Percentiles rank a stretch among this genome's conserved stretches.
These are phyloP conservation scores for Caenorhabditis zanzibari DNA, from an alignment of 2,888 invertebrate genomes.

Conservation along the genomic window DNA sequence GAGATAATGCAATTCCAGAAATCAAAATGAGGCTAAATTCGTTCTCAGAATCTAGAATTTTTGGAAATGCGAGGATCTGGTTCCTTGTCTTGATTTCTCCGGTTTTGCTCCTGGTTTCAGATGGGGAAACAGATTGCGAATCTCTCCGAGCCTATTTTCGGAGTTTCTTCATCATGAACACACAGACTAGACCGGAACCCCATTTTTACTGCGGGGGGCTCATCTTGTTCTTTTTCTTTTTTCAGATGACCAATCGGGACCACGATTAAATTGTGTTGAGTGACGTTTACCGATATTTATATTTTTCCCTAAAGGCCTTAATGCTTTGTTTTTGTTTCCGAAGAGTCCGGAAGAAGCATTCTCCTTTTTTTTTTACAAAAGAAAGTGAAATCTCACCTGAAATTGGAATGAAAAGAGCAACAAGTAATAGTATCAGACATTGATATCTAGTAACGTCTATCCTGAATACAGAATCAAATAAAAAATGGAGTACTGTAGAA, in stretches of 20 bases:
- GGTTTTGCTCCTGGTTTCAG: background rate
- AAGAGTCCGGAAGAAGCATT: conserved; percentile 32
- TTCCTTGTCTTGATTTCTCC: background rate
- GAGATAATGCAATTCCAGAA: conserved; percentile 21
- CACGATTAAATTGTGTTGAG: conserved; percentile 41
- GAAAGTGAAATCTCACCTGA: conserved; percentile 50
- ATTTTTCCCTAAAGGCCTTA: conserved; percentile 24
- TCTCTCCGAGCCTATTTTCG: background rate
- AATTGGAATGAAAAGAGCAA: conserved; percentile 42
- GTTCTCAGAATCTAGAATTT: background rate
- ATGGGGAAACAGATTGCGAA: too few relatives aligned
- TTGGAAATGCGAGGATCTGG: background rate
- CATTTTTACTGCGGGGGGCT: conserved; percentile 28
- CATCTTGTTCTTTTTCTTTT: conserved; percentile 30
- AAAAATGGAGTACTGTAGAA: conserved; percentile 41
- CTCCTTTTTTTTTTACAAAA: background rate
- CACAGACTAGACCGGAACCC: conserved; percentile 16
- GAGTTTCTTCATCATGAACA: conserved; percentile 1
- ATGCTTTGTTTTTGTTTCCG: conserved; percentile 44
- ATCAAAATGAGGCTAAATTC: background rate
- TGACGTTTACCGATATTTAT: conserved; percentile 36
- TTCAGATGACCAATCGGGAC: conserved; percentile 48
- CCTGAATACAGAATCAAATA: conserved; percentile 40
- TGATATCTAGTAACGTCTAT: conserved; percentile 43
- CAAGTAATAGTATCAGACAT: conserved; percentile 36